A percentile compares a stretch with the other conserved stretches of the same genome.
Conservation (phyloP, 2,797 vertebrate species). For the Oreochromis grahami region DNA sequence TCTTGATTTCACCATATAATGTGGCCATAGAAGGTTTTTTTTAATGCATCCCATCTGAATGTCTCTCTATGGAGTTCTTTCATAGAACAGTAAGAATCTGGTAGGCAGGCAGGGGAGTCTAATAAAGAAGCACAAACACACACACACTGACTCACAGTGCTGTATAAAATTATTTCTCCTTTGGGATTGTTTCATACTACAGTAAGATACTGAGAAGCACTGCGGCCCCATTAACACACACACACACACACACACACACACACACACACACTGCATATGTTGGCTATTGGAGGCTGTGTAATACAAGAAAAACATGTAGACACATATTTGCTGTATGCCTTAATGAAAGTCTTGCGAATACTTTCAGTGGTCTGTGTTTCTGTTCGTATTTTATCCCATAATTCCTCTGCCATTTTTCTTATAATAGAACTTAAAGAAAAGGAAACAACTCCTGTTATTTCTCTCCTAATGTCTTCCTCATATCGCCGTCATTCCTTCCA, state of each 20-base stretch:
- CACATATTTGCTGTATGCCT: neutral
- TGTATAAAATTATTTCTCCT: conserved; percentile 45
- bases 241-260: conserved; percentile 33
- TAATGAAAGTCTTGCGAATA: conserved; percentile 18
- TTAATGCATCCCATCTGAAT: conserved; percentile 19
- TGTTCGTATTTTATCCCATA: conserved; percentile 4
- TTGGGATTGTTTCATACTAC: conserved; percentile 48
- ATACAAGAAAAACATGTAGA: conserved; percentile 18
- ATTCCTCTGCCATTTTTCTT: neutral
- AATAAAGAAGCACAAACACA: conserved; percentile 56
- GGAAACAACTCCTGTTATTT: conserved; percentile 21
- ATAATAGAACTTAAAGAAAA: conserved; percentile 1
- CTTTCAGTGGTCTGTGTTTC: neutral
- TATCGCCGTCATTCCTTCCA: conserved; percentile 39
- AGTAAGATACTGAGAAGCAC: conserved; percentile 32
- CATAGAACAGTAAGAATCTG: conserved; percentile 38
- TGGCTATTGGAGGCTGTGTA: conserved; percentile 12
- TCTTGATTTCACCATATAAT: neutral
- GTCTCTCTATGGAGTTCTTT: conserved; percentile 60
- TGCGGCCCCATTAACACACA: conserved; percentile 43
- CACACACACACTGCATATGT: conserved; percentile 16
- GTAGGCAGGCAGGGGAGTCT: conserved; percentile 38
- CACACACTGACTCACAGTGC: conserved; percentile 28
- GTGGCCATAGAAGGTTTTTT: neutral
- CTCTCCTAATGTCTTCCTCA: conserved; percentile 26